Base-by-base conservation (phyloP, 2,888 invertebrate genomes). In the Junonia oenone region DNA sequence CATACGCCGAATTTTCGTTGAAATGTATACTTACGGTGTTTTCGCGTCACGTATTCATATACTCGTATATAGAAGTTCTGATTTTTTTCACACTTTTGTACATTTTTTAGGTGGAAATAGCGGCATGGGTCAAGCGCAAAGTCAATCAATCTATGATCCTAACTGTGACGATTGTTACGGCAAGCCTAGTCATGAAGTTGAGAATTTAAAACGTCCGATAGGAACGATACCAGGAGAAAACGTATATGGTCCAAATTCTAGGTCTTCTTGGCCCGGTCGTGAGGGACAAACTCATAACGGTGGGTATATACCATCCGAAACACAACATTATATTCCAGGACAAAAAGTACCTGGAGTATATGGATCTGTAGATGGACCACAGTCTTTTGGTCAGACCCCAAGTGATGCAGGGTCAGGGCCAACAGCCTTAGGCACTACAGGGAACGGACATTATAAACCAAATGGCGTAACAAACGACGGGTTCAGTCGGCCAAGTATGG, bases 61-160 rank as follows among this genome's bases (percentile, higher is more conserved):
- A n/a, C n/a, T n/a, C n/a, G n/a, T n/a, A n/a, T n/a, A n/a, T 15
- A 37, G 8, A 19, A 11, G 11, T 2, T 35, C 2, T 29, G 11
- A 50, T 46, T 17, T 22, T 35, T 26, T 9, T 40, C 1, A 27
- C 9, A 15, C 3, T 17, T 37, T 33, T 9, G 33, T 40, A 47
- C 83, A 6, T 6, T 13, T 43, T 85, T 65, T 66, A 96, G 96
- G 92, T 88, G 96, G 96, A 45, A 93, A 91, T 61, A 94, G 93
- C 72, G 96, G 96, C 53, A 96, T 96, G 95, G 96, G 96, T 0
- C 96, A 96, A 88, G 96, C 96, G 0, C 96, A 96, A 82, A 96
- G 96, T 81, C 96, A 96, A 81, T 95, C 95, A 47, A 91, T 93
- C 57, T 92, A 93, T 49, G 92, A 93, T 47, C 91, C 90, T 0